These are phyloP conservation scores for Patiria miniata DNA, from an alignment of 35 echinoderm and acorn worm genomes.

Conservation along the genomic window DNA sequence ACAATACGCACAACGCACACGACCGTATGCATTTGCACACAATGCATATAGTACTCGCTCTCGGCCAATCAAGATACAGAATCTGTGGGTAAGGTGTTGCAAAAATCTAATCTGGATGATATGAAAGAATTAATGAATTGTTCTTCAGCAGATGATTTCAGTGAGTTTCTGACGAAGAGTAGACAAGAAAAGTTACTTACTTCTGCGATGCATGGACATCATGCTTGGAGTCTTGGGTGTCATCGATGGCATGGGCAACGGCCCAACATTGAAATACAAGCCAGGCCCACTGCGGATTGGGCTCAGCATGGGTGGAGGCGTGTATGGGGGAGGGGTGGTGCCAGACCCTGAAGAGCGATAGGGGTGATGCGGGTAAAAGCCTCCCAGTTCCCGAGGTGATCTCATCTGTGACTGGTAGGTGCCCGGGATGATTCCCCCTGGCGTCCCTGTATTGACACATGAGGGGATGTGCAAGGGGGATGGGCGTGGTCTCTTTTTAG, in stretches of 20 bases:
- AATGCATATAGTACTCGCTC: too few relatives aligned
- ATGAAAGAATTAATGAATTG: too few relatives aligned
- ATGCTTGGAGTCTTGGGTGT: constrained; percentile 87
- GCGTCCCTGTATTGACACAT: constrained; percentile 76
- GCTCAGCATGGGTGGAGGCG: constrained; percentile 97
- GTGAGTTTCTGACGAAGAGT: background rate
- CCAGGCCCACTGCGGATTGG: constrained; percentile 95
- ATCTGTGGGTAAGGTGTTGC: too few relatives aligned
- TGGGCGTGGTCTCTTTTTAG: constrained; percentile 81
- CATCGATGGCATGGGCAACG: constrained; percentile 32
- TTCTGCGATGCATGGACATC: constrained; percentile 88
- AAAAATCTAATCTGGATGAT: too few relatives aligned
- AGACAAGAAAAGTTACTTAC: constrained; percentile 28
- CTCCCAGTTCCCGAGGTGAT: constrained; percentile 87
- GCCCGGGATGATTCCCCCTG: constrained; percentile 72
- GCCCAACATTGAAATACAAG: constrained; percentile 87
- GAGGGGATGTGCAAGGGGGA: constrained; percentile 88
- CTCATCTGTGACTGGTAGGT: constrained; percentile 98
- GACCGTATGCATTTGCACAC: too few relatives aligned
- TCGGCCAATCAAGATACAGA: too few relatives aligned
- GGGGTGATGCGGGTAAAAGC: constrained; percentile 23
- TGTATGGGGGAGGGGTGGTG: constrained; percentile 95
- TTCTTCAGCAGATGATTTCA: too few relatives aligned
- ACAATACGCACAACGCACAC: too few relatives aligned
- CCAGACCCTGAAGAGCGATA: constrained; percentile 40